Evolutionary conservation across 2,113 vertebrate species (phyloP), one percentile per base, ranked within the genome.

Genomic region (Cyprinodon tularosa): DNA sequence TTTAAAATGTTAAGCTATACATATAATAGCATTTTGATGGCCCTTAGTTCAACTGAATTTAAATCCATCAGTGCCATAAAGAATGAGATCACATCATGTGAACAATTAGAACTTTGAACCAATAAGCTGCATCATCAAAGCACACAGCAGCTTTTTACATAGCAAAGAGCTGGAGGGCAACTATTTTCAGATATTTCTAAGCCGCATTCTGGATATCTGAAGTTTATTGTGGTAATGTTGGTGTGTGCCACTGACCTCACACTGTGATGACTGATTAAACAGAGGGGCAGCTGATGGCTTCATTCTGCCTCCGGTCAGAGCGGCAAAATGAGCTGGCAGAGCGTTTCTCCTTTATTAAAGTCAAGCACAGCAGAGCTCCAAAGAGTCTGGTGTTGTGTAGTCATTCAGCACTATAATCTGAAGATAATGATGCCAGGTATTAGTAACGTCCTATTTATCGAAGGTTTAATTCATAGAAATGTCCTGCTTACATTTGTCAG

Each of bases 201-300:
- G 7, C 50, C n/a, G 20, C 50, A 9, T 20, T n/a, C 50, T 20
- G 50, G 3, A 57, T 57, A 20, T 57, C 20, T 57, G 1, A 15
- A 15, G 14, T 80, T 68, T 15, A 7, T 40, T 77, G 66, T 73
- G 68, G 53, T 72, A 57, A 77, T 76, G 72, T 45, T 45, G 39
- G 9, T 29, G 60, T 48, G 71, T 69, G 77, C 81, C 44, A 5
- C 61, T 74, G 76, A 50, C 39, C 65, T 45, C 76, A 77, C 59
- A 60, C 82, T 77, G 82, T 62, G 77, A 39, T n/a, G 48, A 62
- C 72, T 89, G 89, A 88, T 91, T 86, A 71, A 82, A 62, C 59
- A 77, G 39, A 48, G 39, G 72, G 77, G 80, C 69, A 71, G 80
- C 73, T 69, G 73, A 89, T 76, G 62, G 84, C 72, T 71, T 76